Conservation (phyloP, 2,113 vertebrate genomes). For the Setophaga petechia region DNA sequence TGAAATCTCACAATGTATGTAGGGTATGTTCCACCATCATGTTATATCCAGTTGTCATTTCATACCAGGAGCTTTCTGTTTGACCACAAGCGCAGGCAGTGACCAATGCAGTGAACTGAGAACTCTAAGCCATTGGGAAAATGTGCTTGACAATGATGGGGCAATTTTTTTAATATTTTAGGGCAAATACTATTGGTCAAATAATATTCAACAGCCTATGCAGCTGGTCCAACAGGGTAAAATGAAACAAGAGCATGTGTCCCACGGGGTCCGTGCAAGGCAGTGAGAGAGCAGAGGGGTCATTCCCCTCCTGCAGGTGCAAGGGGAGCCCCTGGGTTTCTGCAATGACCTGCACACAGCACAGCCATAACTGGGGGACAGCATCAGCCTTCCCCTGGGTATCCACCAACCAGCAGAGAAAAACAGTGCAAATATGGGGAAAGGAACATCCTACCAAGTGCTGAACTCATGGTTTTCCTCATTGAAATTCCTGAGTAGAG, state of each 20-base stretch:
- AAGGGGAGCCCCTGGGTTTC: background rate
- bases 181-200: background rate
- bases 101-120: background rate
- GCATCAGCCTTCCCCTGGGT: background rate
- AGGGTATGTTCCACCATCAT: background rate
- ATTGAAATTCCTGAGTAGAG: background rate
- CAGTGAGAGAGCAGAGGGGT: background rate
- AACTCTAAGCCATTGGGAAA: background rate
- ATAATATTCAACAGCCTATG: background rate
- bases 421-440: background rate
- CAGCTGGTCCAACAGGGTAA: constrained; percentile 21
- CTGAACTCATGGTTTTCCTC: background rate
- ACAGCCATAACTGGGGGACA: background rate
- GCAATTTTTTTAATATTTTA: background rate
- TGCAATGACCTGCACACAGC: background rate
- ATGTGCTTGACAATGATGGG: background rate
- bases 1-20: constrained; percentile 33
- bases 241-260: background rate
- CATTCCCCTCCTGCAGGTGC: background rate
- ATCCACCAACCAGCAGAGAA: background rate
- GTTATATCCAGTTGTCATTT: background rate
- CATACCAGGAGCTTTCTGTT: background rate
- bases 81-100: background rate
- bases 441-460: background rate
- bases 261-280: background rate